Base-by-base conservation (phyloP, 2,888 invertebrate species). In the Drosophila limbata region DNA sequence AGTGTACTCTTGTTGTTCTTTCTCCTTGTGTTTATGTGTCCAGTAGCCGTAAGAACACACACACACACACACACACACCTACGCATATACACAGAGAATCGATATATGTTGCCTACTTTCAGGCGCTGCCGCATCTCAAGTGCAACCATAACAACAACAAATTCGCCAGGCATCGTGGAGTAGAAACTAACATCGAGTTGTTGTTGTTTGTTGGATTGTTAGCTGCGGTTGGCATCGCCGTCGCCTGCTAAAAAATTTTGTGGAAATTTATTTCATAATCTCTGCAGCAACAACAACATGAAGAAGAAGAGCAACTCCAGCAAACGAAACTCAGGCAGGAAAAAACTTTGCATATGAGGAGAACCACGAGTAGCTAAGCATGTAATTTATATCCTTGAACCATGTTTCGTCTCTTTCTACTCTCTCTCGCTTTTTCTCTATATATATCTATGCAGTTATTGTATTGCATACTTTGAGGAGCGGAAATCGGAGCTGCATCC, bases 261-360 rank as follows among this genome's bases (percentile, higher is more conserved):
- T 84, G 77, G 67, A 85, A 87, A 89, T 85, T 89, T 85, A 85
- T 89, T 85, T 85, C 81, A 89, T 85, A 85, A 85, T 89, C 85
- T 89, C 65, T 70, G 65, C 68, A 81, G 70, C 70, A 84, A 73
- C 68, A 69, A 39, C 57, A 25, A 6, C 25, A 5, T 25, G 25
- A 56, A 42, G 67, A 65, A 61, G n/a, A 25, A 15, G 25, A 25
- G 37, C 25, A 39, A 39, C 52, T 52, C 37, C 69, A 59, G 37
- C 68, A 61, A 39, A 33, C 17, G 19, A 37, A 15, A 40, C 56
- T 25, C n/a, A 10, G 25, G 28, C n/a, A 11, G 37, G 53, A 56
- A 69, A 39, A 45, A 64, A 67, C 69, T 88, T 82, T 81, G 78
- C 84, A 79, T 83, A 79, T 80, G 74, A 86, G 81, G 74, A 86